A percentile compares a stretch with the other conserved stretches of the same genome.
These are phyloP conservation scores for Zhuqinia jingwanae DNA, from an alignment of 2,888 invertebrate genomes.

Conservation along the genomic window DNA sequence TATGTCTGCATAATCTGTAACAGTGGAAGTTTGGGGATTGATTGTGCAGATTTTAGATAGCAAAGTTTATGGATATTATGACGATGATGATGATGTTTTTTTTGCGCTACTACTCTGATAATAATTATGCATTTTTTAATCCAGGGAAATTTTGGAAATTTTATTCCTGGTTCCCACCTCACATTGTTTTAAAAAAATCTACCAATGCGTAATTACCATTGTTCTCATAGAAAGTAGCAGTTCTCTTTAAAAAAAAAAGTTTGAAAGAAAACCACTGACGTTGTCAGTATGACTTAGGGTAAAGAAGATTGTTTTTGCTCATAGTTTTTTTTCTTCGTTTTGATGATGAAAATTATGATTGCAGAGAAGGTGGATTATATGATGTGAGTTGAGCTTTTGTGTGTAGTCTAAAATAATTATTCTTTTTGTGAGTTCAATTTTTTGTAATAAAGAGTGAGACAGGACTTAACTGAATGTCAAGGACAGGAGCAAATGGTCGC, in stretches of 20 bases:
- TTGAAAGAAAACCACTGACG: no score
- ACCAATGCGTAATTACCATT: not conserved
- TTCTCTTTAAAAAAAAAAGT: not conserved
- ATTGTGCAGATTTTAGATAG: no score
- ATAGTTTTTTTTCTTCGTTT: not conserved
- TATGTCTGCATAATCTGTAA: no score
- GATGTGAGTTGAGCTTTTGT: no score
- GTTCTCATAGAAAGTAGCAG: not conserved
- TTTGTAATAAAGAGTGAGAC: not conserved
- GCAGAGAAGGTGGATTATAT: not conserved
- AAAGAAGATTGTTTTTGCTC: no score
- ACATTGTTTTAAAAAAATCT: not conserved
- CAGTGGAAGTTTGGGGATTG: no score
- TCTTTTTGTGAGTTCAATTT: not conserved
- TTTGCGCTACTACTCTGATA: no score
- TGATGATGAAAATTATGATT: not conserved
- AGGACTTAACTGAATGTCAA: not conserved
- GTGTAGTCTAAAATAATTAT: not conserved
- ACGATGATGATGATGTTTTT: no score
- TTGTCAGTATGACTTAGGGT: no score
- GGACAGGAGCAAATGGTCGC: not conserved
- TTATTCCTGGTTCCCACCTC: not conserved
- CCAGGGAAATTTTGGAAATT: not conserved
- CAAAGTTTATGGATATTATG: no score
- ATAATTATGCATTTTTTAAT: no score